phyloP scores from a whole-genome alignment of 2,888 invertebrate species.

The Acrobasis repandana region DNA sequence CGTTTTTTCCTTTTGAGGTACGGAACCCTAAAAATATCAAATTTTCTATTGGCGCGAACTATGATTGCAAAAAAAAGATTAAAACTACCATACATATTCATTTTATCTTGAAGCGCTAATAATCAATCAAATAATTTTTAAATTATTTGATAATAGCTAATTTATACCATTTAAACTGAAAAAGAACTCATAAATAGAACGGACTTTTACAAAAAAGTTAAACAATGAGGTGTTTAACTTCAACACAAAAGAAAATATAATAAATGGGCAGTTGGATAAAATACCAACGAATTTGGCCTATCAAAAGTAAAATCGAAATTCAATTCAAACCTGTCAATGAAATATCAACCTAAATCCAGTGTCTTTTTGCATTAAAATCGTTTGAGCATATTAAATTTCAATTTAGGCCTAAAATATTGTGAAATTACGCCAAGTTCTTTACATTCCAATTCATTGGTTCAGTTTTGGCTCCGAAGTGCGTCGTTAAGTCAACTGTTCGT shows the following conservation, averaged over 20 bases:
- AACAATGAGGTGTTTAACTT: neutral
- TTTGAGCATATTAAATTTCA: neutral
- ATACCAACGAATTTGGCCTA: neutral
- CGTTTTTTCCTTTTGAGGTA: too few relatives aligned
- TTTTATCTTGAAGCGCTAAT: too few relatives aligned
- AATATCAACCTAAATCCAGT: neutral
- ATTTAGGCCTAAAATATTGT: slow-evolving; percentile 1
- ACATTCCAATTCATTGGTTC: neutral
- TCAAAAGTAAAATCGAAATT: neutral
- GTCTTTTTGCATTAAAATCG: slow-evolving; percentile 1
- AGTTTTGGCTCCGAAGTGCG: neutral
- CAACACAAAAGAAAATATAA: neutral
- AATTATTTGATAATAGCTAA: neutral
- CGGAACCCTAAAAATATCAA: too few relatives aligned
- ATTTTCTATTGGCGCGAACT: too few relatives aligned
- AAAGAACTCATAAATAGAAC: too few relatives aligned
- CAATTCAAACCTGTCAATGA: slow-evolving; percentile 2
- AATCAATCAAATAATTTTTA: neutral
- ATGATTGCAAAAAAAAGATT: too few relatives aligned
- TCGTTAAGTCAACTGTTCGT: neutral
- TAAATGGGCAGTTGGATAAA: neutral
- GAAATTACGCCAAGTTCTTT: neutral
- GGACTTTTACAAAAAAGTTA: neutral
- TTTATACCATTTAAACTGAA: neutral
- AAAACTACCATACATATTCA: too few relatives aligned